These are phyloP conservation scores for Paralichthys olivaceus DNA, from an alignment of 2,113 vertebrate genomes.

Conservation along the genomic window DNA sequence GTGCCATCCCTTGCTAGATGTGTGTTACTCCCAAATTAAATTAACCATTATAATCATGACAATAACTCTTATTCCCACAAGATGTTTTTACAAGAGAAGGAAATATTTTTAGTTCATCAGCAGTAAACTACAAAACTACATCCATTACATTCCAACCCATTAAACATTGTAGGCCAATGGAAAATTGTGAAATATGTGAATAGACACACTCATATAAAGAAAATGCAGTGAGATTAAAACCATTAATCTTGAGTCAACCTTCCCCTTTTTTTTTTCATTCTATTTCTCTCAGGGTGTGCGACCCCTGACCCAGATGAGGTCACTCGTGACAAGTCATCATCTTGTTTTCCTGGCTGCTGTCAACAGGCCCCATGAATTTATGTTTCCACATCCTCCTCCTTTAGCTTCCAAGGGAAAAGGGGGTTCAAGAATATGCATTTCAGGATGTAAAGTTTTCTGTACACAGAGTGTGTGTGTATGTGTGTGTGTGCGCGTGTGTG, in stretches of 20 bases:
- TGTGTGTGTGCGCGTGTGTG: background rate
- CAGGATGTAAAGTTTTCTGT: conserved; percentile 58
- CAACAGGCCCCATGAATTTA: conserved; percentile 56
- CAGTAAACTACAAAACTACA: background rate
- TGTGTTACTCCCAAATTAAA: background rate
- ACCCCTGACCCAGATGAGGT: conserved; percentile 64
- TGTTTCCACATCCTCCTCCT: conserved; percentile 57
- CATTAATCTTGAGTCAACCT: background rate
- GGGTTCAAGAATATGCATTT: conserved; percentile 40
- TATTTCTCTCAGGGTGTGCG: conserved; percentile 48
- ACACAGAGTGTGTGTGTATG: conserved; percentile 1
- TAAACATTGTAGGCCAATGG: background rate
- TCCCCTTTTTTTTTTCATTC: background rate
- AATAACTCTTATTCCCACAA: background rate
- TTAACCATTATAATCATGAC: background rate
- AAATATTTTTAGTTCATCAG: background rate
- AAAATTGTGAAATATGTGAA: conserved; percentile 1
- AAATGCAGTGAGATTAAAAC: background rate
- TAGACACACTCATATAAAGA: background rate
- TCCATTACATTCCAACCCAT: background rate
- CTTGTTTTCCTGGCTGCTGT: conserved; percentile 66
- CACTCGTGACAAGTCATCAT: conserved; percentile 57
- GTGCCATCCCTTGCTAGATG: background rate
- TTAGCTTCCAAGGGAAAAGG: conserved; percentile 20
- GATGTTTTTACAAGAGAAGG: conserved; percentile 1